These are phyloP conservation scores for Perdita meconis DNA, from an alignment of 2,888 invertebrate species.

Conservation along the genomic window DNA sequence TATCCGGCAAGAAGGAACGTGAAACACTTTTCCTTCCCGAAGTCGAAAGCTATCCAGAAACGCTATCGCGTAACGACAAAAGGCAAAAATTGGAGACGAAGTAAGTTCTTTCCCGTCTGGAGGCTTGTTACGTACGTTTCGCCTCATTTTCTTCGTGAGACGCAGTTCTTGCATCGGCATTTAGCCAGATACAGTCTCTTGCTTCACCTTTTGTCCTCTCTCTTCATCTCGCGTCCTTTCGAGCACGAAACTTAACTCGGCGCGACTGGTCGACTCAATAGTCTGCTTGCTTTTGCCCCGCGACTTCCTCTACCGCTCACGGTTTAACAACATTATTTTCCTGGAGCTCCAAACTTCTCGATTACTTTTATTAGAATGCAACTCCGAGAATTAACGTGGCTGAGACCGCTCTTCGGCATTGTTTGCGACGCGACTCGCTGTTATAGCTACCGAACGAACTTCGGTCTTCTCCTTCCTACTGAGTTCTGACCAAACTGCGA, in stretches of 20 bases:
- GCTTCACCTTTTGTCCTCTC: not conserved
- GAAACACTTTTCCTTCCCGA: too few relatives aligned
- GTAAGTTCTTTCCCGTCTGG: slow-evolving; percentile 19
- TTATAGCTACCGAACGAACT: slow-evolving; percentile 8
- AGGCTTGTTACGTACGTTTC: not conserved
- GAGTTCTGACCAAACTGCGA: slow-evolving; percentile 11
- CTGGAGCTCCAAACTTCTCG: slow-evolving; percentile 76
- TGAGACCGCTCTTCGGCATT: slow-evolving; percentile 55
- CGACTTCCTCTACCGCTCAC: slow-evolving; percentile 25
- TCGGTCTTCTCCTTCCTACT: not conserved
- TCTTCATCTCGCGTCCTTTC: slow-evolving; percentile 9
- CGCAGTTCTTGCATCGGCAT: slow-evolving; percentile 59
- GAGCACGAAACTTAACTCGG: slow-evolving; percentile 61
- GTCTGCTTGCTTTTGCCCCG: slow-evolving; percentile 28
- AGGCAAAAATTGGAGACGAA: too few relatives aligned
- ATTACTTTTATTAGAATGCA: slow-evolving; percentile 80
- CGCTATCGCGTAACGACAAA: not conserved
- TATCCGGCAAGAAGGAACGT: too few relatives aligned
- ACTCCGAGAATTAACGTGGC: slow-evolving; percentile 75
- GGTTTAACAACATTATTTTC: slow-evolving; percentile 78
- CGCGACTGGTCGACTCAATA: slow-evolving; percentile 62
- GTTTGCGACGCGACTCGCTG: slow-evolving; percentile 45
- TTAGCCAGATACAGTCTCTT: slow-evolving; percentile 49
- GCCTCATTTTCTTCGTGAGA: slow-evolving; percentile 48
- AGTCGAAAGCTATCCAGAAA: not conserved